Evolutionary conservation across 2,797 vertebrate species (phyloP), one percentile per base, ranked within the genome.

Genomic region (Gouania willdenowi): DNA sequence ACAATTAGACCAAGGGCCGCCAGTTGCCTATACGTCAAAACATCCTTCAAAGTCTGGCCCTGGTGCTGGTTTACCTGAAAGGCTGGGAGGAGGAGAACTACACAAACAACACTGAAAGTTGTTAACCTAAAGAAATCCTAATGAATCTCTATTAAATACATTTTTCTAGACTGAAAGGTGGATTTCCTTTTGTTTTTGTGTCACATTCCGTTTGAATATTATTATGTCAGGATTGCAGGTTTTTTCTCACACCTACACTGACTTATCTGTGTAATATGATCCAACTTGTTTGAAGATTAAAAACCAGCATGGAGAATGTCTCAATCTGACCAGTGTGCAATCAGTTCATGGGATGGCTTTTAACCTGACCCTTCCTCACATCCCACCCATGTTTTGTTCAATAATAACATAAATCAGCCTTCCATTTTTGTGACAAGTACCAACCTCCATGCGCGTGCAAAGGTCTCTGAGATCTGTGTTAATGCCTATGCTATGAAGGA

Each of bases 261-360:
- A 76, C 31, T 77, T 75, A 80, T 79, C 49, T 55, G 17, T 8
- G 79, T 81, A 81, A 81, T 49, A 36, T 1, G 56, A 79, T 53
- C 67, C 79, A 58, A 23, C 4, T 6, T 49, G 51, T 75, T 49
- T 62, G 31, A 68, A 71, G 75, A 66, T 68, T 68, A 75, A 81
- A 74, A 76, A 70, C 60, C 34, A 57, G 35, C 31, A 19, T 8
- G 26, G 51, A 21, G 29, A 13, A 16, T 1, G 7, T 34, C 32
- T 34, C 3, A 12, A 57, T 43, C 35, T 26, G 22, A 43, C 51
- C 20, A 33, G 40, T 54, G 54, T 33, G 29, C 25, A 22, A 12
- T 54, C 37, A 63, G 41, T 43, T 35, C 56, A 67, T 59, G 13
- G 4, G 33, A 41, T 31, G 51, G 41, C 66, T 60, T 77, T 77